Percentiles rank a stretch among this genome's conserved stretches.
phyloP scores from a whole-genome alignment of 2,888 invertebrate species.

The Cheilosia impressa region DNA sequence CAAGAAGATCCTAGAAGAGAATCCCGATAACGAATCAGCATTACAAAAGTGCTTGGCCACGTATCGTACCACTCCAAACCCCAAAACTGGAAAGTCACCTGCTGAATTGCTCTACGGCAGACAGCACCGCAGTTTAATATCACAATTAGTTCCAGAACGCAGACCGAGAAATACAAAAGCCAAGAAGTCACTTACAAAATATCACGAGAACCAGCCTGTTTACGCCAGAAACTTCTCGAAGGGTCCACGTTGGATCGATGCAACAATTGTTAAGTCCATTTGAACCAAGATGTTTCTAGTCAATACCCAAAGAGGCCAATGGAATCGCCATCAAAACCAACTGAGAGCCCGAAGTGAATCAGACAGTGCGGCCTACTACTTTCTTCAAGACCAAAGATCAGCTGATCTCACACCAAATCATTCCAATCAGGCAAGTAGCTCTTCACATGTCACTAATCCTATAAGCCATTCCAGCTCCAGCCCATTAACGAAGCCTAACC shows the following conservation, averaged over 20 bases:
- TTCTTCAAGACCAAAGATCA: too few relatives aligned
- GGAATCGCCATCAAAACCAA: too few relatives aligned
- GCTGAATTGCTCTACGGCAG: conserved; percentile 3
- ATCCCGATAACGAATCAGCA: neutral
- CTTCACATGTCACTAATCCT: neutral
- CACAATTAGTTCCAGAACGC: neutral
- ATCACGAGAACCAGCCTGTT: neutral
- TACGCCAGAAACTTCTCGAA: conserved; percentile 18
- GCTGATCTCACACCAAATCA: too few relatives aligned
- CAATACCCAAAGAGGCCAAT: neutral
- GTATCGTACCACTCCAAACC: conserved; percentile 1
- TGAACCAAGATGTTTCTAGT: neutral
- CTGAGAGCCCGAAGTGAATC: too few relatives aligned
- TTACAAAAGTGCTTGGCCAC: neutral
- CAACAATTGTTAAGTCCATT: neutral
- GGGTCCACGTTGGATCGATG: conserved; percentile 28
- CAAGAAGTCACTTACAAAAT: neutral
- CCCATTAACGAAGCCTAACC: neutral
- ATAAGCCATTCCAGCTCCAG: conserved; percentile 4
- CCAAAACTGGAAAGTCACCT: conserved; percentile 18
- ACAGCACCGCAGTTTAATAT: neutral
- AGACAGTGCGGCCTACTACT: neutral
- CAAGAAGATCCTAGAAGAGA: neutral
- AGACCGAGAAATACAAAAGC: neutral
- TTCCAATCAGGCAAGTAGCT: neutral